Conservation (phyloP, 2,797 vertebrate genomes). For the Diplodus puntazzo region DNA sequence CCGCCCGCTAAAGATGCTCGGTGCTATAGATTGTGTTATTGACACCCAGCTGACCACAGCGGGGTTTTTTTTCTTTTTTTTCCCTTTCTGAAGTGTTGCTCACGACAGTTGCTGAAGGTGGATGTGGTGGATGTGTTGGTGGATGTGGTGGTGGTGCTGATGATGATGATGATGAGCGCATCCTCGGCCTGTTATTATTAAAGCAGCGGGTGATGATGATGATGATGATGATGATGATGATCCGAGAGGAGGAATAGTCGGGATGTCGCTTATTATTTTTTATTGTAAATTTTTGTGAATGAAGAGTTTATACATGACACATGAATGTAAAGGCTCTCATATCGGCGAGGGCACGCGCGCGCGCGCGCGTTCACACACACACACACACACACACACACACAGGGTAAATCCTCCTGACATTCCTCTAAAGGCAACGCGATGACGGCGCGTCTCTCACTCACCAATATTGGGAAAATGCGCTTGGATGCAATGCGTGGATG, state of each 20-base stretch:
- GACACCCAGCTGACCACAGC: slow-evolving; percentile 75
- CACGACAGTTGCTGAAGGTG: slow-evolving; percentile 74
- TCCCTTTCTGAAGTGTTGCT: slow-evolving; percentile 60
- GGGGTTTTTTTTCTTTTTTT: slow-evolving; percentile 24
- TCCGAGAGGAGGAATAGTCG: slow-evolving; percentile 12
- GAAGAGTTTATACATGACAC: slow-evolving; percentile 66
- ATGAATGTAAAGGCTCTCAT: slow-evolving; percentile 15
- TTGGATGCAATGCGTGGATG: slow-evolving; percentile 43
- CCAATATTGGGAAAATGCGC: slow-evolving; percentile 51
- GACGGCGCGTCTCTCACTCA: slow-evolving; percentile 74
- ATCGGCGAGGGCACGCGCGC: slow-evolving; percentile 13
- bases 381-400: background rate
- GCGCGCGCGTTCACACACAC: background rate
- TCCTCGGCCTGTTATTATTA: slow-evolving; percentile 59
- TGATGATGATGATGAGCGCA: slow-evolving; percentile 60
- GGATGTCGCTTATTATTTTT: too few species aligned
- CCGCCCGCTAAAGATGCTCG: slow-evolving; percentile 57
- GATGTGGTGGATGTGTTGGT: slow-evolving; percentile 41
- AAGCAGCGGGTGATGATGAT: slow-evolving; percentile 18
- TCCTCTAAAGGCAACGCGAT: slow-evolving; percentile 69
- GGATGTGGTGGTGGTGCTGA: slow-evolving; percentile 21
- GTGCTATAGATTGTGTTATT: slow-evolving; percentile 62
- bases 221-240: too few species aligned
- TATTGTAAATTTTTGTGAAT: slow-evolving; percentile 67
- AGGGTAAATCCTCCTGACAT: slow-evolving; percentile 70